A percentile compares a stretch with the other conserved stretches of the same genome.
These are phyloP conservation scores for Sebastes oblongus DNA, from an alignment of 2,797 vertebrate species.

Conservation along the genomic window DNA sequence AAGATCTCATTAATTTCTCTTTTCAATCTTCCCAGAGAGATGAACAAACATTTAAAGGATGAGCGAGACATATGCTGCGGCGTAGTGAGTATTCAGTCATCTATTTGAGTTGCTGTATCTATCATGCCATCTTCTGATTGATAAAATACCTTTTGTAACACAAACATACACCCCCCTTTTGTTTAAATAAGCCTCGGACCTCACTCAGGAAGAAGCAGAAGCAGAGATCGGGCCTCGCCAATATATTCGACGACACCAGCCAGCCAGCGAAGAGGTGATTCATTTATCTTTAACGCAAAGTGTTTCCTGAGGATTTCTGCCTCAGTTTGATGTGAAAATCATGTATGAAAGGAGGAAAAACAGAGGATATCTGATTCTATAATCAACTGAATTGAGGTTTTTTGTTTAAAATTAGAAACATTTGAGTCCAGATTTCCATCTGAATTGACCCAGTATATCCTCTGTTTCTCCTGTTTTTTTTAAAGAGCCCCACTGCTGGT, in stretches of 20 bases:
- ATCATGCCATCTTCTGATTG: background rate
- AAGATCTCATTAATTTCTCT: slow-evolving; percentile 2
- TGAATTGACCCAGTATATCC: slow-evolving; percentile 57
- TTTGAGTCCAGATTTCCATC: slow-evolving; percentile 6
- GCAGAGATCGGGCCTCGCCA: slow-evolving; percentile 74
- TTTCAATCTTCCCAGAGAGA: slow-evolving; percentile 83
- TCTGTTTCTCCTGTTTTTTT: slow-evolving; percentile 75
- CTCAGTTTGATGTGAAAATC: slow-evolving; percentile 9
- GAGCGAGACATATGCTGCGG: slow-evolving; percentile 87
- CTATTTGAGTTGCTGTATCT: background rate
- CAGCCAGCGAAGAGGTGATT: slow-evolving; percentile 81
- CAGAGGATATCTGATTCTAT: slow-evolving; percentile 68
- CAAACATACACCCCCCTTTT: background rate
- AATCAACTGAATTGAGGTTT: slow-evolving; percentile 17
- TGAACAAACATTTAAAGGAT: slow-evolving; percentile 93
- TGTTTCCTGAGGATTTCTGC: slow-evolving; percentile 11
- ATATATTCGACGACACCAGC: slow-evolving; percentile 72
- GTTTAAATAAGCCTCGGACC: slow-evolving; percentile 74
- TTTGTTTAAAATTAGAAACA: slow-evolving; percentile 14
- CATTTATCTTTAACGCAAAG: slow-evolving; percentile 19
- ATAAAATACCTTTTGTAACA: background rate
- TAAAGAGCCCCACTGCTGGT: slow-evolving; percentile 70
- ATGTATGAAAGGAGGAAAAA: slow-evolving; percentile 59
- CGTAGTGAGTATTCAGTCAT: slow-evolving; percentile 77
- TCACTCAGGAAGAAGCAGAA: slow-evolving; percentile 82